phyloP scores from a whole-genome alignment of 2,113 vertebrate species.

The Apodemus speciosus region DNA sequence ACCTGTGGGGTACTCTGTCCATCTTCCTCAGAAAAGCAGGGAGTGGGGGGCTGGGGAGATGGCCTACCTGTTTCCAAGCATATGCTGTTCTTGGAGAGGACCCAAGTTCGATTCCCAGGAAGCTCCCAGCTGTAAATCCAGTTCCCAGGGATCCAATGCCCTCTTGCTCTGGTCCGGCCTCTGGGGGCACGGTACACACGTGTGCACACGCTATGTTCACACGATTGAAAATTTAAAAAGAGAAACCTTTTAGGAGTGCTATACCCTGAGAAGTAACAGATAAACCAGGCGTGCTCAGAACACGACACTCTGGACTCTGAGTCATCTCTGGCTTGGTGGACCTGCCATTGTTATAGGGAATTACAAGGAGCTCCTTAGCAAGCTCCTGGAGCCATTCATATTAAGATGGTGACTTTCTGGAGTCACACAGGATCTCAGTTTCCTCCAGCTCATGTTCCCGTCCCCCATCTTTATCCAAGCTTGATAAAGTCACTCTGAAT shows the following conservation, averaged over 20 bases:
- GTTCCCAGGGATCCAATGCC: not conserved
- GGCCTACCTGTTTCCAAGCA: not conserved
- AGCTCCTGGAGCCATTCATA: constrained; percentile 73
- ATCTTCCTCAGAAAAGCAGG: not conserved
- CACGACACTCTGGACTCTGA: constrained; percentile 75
- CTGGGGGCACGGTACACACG: not conserved
- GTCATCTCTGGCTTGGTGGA: constrained; percentile 76
- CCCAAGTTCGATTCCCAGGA: no score
- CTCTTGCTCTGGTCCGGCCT: no score
- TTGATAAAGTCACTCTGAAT: not conserved
- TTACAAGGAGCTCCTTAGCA: constrained; percentile 83
- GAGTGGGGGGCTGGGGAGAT: not conserved
- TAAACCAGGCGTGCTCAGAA: constrained; percentile 67
- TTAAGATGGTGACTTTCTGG: constrained; percentile 75
- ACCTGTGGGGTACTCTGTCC: no score
- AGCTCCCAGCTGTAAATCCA: not conserved
- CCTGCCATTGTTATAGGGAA: constrained; percentile 78
- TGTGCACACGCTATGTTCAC: not conserved
- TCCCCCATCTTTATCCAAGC: constrained; percentile 24
- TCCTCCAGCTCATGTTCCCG: not conserved
- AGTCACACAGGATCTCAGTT: not conserved
- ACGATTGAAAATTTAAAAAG: not conserved
- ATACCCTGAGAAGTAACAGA: constrained; percentile 66
- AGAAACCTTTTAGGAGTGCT: not conserved
- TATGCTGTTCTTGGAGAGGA: not conserved